Percentiles rank a stretch among this genome's conserved stretches.
These are phyloP conservation scores for human (Homo sapiens) DNA, from an alignment of 2,113 vertebrate genomes.

Conservation along the genomic window DNA sequence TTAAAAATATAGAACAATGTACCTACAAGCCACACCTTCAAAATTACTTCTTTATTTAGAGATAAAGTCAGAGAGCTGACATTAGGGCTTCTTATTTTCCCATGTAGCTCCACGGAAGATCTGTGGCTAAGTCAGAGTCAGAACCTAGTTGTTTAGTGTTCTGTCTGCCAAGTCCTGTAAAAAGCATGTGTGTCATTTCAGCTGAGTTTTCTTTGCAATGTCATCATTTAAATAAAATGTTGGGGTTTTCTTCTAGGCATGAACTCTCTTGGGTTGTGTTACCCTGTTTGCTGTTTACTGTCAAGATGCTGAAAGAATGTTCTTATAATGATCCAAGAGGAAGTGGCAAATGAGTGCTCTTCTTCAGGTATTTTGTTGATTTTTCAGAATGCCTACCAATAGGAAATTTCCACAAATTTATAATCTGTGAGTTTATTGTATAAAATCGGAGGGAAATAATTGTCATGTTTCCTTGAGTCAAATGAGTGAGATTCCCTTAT, in stretches of 20 bases:
- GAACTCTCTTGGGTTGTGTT: conserved; percentile 59
- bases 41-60: conserved; percentile 24
- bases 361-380: conserved; percentile 75
- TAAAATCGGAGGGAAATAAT: conserved; percentile 43
- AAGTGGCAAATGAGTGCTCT: conserved; percentile 76
- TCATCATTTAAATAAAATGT: conserved; percentile 53
- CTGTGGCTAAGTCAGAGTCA: neutral
- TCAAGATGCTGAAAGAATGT: conserved; percentile 71
- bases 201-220: neutral
- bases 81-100: neutral
- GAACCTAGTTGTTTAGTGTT: neutral
- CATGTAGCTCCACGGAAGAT: too few relatives aligned
- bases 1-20: too few relatives aligned
- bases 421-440: conserved; percentile 35
- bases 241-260: conserved; percentile 54
- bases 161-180: neutral
- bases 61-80: neutral
- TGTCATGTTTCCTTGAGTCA: conserved; percentile 42
- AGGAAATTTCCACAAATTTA: conserved; percentile 43
- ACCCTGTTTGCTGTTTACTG: conserved; percentile 57
- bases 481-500: conserved; percentile 5
- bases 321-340: conserved; percentile 72
- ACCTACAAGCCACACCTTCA: neutral
- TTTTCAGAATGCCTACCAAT: conserved; percentile 68
- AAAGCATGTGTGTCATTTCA: neutral